phyloP scores from a whole-genome alignment of 2,888 invertebrate genomes.

The Hesperia comma region DNA sequence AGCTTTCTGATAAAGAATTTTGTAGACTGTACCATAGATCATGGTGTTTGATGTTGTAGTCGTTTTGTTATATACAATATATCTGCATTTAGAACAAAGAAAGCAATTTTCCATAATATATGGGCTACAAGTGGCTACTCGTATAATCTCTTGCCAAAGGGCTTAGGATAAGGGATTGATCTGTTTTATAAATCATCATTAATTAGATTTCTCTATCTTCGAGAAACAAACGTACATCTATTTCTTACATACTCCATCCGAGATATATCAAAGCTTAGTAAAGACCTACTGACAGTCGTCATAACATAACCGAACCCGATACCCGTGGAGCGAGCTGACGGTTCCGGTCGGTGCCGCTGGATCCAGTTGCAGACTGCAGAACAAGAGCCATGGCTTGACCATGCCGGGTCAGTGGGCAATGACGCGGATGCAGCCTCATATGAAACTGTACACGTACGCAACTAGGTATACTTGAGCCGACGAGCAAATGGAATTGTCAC shows the following conservation, averaged over 20 bases:
- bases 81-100: too few species aligned
- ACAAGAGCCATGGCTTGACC: constrained; percentile 30
- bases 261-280: background rate
- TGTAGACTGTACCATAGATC: background rate
- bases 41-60: background rate
- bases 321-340: constrained; percentile 59
- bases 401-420: constrained; percentile 34
- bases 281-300: constrained; percentile 16
- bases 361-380: constrained; percentile 43
- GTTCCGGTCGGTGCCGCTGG: constrained; percentile 43
- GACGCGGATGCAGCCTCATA: constrained; percentile 30
- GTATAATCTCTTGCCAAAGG: too few species aligned
- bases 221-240: too few species aligned
- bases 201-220: too few species aligned
- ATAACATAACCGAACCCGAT: constrained; percentile 57
- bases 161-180: too few species aligned
- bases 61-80: background rate
- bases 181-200: too few species aligned
- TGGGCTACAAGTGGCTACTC: too few species aligned
- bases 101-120: too few species aligned
- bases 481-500: too few species aligned
- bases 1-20: background rate
- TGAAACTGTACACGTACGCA: constrained; percentile 23
- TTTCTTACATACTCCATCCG: too few species aligned
- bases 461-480: too few species aligned